A percentile compares a stretch with the other conserved stretches of the same genome.
Evolutionary conservation across 2,888 invertebrate genomes (phyloP).

Genomic region (Pycnomerus fuliginosus): DNA sequence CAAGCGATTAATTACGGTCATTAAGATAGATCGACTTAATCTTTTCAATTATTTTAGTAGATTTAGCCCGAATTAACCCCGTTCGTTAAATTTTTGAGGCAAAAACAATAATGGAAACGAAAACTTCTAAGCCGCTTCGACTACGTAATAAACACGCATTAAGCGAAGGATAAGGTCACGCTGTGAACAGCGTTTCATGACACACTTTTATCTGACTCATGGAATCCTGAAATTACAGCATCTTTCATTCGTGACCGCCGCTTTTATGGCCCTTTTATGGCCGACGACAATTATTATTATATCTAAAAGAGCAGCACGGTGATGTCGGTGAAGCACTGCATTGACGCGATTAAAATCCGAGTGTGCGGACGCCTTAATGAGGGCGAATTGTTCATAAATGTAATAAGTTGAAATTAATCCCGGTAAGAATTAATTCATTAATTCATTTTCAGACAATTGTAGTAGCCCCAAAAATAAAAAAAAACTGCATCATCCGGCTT

Average conservation of each 20-base stretch:
- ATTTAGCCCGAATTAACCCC: background rate
- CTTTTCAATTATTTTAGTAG: constrained; percentile 7
- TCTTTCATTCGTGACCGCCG: constrained; percentile 34
- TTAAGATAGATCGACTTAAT: constrained; percentile 8
- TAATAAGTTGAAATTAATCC: too few relatives aligned
- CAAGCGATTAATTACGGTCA: constrained; percentile 5
- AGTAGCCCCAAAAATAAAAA: too few relatives aligned
- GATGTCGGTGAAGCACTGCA: constrained; percentile 2
- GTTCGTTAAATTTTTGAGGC: background rate
- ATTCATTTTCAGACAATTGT: too few relatives aligned
- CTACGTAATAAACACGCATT: constrained; percentile 23
- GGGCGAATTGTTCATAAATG: constrained; percentile 15
- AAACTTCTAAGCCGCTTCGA: constrained; percentile 12
- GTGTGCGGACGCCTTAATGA: constrained; percentile 8
- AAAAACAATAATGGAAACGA: constrained; percentile 4
- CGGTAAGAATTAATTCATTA: too few relatives aligned
- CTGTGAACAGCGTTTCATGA: constrained; percentile 8
- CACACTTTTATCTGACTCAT: constrained; percentile 20
- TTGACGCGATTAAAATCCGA: constrained; percentile 2
- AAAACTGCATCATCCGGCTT: too few relatives aligned
- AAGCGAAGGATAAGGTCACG: constrained; percentile 17
- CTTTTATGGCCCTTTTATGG: constrained; percentile 34
- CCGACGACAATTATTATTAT: constrained; percentile 35
- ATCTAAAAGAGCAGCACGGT: constrained; percentile 22
- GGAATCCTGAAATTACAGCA: constrained; percentile 36